Evolutionary conservation across 2,888 invertebrate genomes (phyloP).

Genomic region (Sturmia bella): DNA sequence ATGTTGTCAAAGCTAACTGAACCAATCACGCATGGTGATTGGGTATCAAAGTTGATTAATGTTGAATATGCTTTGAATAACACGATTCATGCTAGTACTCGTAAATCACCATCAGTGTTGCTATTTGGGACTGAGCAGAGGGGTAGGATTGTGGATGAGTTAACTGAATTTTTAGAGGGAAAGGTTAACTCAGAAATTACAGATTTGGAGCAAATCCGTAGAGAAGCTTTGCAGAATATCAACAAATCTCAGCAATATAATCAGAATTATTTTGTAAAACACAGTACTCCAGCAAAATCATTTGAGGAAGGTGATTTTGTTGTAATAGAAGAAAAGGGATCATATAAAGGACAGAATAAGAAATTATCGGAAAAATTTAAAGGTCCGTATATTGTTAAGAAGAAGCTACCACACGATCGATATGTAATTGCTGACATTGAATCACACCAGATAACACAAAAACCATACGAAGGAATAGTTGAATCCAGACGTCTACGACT

Average conservation of each 20-base stretch:
- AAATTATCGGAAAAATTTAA: no score
- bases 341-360: slow-evolving; percentile 30
- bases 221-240: slow-evolving; percentile 19
- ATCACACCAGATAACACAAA: no score
- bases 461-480: slow-evolving; percentile 28
- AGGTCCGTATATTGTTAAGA: slow-evolving; percentile 42
- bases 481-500: slow-evolving; percentile 18
- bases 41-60: slow-evolving; percentile 25
- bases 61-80: slow-evolving; percentile 38
- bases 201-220: no score
- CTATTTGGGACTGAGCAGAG: slow-evolving; percentile 28
- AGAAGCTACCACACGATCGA: slow-evolving; percentile 50
- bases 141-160: slow-evolving; percentile 28
- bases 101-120: slow-evolving; percentile 6
- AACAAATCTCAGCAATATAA: slow-evolving; percentile 25
- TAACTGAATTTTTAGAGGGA: slow-evolving; percentile 35
- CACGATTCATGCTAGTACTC: slow-evolving; percentile 15
- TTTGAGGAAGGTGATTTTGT: slow-evolving; percentile 48
- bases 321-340: slow-evolving; percentile 40
- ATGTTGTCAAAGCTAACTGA: slow-evolving; percentile 34
- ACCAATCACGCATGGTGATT: slow-evolving; percentile 13
- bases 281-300: slow-evolving; percentile 18
- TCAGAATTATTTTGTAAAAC: slow-evolving; percentile 21
- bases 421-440: slow-evolving; percentile 51
- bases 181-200: no score